Percentiles rank a stretch among this genome's conserved stretches.
These are phyloP conservation scores for Xiphophorus couchianus DNA, from an alignment of 2,113 vertebrate genomes.

Conservation along the genomic window DNA sequence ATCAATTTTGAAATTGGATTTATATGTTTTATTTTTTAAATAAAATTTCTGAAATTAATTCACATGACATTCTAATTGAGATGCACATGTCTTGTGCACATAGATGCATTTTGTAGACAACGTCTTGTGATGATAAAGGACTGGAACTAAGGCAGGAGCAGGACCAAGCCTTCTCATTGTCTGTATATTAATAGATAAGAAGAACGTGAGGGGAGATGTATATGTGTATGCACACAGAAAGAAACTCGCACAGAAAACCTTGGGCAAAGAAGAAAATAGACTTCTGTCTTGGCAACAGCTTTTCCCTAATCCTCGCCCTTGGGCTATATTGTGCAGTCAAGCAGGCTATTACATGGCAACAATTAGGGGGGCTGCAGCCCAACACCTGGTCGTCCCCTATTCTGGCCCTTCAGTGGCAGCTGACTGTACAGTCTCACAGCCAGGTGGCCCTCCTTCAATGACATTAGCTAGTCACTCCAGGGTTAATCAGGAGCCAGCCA, in stretches of 20 bases:
- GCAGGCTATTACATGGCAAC: constrained; percentile 86
- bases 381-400: constrained; percentile 89
- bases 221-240: constrained; percentile 33
- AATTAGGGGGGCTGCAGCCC: constrained; percentile 80
- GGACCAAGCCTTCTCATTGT: constrained; percentile 10
- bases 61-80: not conserved
- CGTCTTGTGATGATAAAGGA: not conserved
- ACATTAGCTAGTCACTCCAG: constrained; percentile 88
- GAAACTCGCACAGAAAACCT: constrained; percentile 61
- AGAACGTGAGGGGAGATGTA: constrained; percentile 15
- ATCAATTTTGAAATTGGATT: too few relatives aligned
- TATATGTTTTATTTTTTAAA: too few relatives aligned
- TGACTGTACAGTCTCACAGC: constrained; percentile 88
- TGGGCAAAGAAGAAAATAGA: constrained; percentile 80
- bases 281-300: constrained; percentile 83
- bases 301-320: constrained; percentile 84
- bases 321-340: constrained; percentile 89
- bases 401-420: constrained; percentile 87
- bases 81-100: not conserved
- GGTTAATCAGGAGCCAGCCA: constrained; percentile 86
- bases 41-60: not conserved
- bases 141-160: not conserved
- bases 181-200: constrained; percentile 14
- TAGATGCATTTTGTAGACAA: not conserved
- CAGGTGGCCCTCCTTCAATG: constrained; percentile 92